Evolutionary conservation across 2,888 invertebrate species (phyloP).

Genomic region (Aelia acuminata): DNA sequence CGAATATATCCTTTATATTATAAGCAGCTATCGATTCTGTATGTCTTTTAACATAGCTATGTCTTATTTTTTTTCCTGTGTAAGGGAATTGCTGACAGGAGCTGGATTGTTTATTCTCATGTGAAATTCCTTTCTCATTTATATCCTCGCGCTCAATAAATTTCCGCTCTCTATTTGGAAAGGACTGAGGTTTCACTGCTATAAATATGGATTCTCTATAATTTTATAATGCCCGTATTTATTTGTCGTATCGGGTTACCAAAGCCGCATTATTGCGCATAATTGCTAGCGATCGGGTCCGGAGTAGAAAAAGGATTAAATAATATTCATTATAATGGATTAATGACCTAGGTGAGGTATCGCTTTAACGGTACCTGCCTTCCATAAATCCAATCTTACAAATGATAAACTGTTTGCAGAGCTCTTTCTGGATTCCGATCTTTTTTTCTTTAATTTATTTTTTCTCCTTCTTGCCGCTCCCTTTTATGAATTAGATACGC

Average conservation of each 20-base stretch:
- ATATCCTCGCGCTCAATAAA: not conserved
- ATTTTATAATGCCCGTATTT: constrained; percentile 11
- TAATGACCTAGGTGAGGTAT: not conserved
- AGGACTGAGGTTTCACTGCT: not conserved
- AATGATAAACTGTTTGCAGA: not conserved
- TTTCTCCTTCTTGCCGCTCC: too few relatives aligned
- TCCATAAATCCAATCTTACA: not conserved
- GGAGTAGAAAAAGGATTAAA: not conserved
- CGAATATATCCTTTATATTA: too few relatives aligned
- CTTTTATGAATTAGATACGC: constrained; percentile 10
- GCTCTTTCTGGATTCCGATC: not conserved
- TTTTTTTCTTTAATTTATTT: not conserved
- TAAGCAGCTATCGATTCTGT: too few relatives aligned
- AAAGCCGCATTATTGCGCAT: constrained; percentile 1
- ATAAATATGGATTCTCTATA: not conserved
- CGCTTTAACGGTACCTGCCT: not conserved
- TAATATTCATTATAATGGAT: not conserved
- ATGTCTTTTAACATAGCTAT: not conserved
- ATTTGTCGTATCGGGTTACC: not conserved
- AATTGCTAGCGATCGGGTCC: not conserved
- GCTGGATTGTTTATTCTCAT: not conserved
- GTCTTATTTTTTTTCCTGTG: not conserved
- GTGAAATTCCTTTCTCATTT: not conserved
- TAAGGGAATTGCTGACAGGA: not conserved
- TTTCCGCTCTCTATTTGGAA: not conserved